Percentiles rank a stretch among this genome's conserved stretches.
Evolutionary conservation across 2,888 invertebrate species (phyloP).

Genomic region (Lycia hirtaria): DNA sequence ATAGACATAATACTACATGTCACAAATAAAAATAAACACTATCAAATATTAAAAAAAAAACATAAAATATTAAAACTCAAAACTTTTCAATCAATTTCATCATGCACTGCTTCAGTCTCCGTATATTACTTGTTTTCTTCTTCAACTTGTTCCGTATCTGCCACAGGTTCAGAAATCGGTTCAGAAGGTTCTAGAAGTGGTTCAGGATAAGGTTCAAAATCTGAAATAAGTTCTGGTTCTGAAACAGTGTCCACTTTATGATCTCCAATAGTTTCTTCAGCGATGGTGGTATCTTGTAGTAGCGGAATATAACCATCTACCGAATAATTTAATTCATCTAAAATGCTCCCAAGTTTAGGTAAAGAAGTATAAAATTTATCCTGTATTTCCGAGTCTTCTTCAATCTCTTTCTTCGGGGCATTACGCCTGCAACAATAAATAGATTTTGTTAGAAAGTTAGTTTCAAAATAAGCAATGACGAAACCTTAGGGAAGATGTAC

Average conservation of each 20-base stretch:
- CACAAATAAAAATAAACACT: constrained; percentile 8
- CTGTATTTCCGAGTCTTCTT: background rate
- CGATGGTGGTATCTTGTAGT: background rate
- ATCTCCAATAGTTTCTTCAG: background rate
- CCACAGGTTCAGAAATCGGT: background rate
- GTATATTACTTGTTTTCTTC: constrained; percentile 11
- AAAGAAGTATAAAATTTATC: background rate
- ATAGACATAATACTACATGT: constrained; percentile 1
- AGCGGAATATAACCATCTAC: background rate
- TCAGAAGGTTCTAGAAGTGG: constrained; percentile 43
- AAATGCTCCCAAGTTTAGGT: background rate
- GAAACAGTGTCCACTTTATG: constrained; percentile 34
- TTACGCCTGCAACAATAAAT: constrained; percentile 3
- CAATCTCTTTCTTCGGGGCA: background rate
- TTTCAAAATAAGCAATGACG: too few species aligned
- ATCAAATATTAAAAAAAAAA: background rate
- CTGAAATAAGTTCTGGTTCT: constrained; percentile 44
- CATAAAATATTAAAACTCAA: background rate
- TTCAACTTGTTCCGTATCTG: constrained; percentile 9
- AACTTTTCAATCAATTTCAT: background rate
- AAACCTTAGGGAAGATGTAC: too few species aligned
- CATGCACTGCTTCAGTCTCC: constrained; percentile 7
- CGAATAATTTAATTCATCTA: background rate
- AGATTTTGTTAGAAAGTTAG: background rate
- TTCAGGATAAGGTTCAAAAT: too few species aligned